A percentile compares a stretch with the other conserved stretches of the same genome.
Conservation (phyloP, 2,888 invertebrate species). For the Melitaea athalia region DNA sequence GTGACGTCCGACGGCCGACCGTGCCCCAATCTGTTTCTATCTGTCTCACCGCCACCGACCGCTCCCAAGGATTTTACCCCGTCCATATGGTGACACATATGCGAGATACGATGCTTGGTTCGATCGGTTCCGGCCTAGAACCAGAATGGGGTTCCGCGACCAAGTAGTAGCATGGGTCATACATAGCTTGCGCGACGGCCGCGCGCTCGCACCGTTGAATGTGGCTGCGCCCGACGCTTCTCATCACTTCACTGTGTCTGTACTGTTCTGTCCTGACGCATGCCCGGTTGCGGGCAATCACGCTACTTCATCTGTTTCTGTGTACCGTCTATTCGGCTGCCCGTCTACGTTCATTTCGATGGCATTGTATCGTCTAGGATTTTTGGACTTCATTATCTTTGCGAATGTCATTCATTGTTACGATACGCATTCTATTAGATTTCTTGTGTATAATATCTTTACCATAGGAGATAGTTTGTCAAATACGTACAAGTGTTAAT, state of each 20-base stretch:
- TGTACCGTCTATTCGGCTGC: conserved; percentile 78
- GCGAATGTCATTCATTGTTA: conserved; percentile 78
- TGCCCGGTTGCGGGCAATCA: conserved; percentile 80
- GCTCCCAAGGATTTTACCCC: conserved; percentile 35
- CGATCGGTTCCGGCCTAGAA: conserved; percentile 41
- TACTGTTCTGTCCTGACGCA: conserved; percentile 81
- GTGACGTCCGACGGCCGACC: conserved; percentile 78
- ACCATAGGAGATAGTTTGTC: conserved; percentile 65
- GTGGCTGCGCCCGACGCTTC: conserved; percentile 82
- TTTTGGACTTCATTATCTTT: conserved; percentile 74
- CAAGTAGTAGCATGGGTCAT: conserved; percentile 81
- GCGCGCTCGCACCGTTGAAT: conserved; percentile 80
- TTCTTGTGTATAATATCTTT: conserved; percentile 73
- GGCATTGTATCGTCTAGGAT: conserved; percentile 75
- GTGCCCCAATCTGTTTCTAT: conserved; percentile 44
- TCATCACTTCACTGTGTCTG: conserved; percentile 82
- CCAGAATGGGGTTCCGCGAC: conserved; percentile 53
- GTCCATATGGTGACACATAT: conserved; percentile 32
- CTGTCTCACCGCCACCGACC: conserved; percentile 31
- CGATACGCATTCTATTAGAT: conserved; percentile 78
- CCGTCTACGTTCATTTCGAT: conserved; percentile 77
- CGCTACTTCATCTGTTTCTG: conserved; percentile 81
- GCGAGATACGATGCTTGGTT: conserved; percentile 34
- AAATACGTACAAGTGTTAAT: conserved; percentile 44
- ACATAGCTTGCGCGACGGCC: conserved; percentile 81